Conservation (phyloP, 53 echinoderm and acorn worm genomes). For the Crossaster papposus region DNA sequence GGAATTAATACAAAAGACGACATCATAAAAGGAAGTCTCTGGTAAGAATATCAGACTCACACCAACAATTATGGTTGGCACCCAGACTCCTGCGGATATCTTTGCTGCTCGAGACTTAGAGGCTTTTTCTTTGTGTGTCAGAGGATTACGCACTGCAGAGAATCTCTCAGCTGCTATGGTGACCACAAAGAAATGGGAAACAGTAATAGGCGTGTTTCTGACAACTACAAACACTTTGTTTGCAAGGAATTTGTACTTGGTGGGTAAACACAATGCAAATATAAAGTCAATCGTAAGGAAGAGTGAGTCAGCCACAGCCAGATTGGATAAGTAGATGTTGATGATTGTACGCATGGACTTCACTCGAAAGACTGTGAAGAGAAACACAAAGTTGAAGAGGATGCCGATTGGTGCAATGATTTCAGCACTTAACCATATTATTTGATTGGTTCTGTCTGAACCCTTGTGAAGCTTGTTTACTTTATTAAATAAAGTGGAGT, state of each 20-base stretch:
- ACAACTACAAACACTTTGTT: background rate
- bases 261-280: background rate
- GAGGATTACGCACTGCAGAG: slow-evolving; percentile 14
- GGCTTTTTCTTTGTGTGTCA: background rate
- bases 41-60: background rate
- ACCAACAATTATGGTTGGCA: background rate
- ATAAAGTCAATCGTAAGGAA: too few relatives aligned
- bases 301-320: too few relatives aligned
- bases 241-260: background rate
- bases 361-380: too few relatives aligned
- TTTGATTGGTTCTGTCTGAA: too few relatives aligned
- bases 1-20: background rate
- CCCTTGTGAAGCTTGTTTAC: too few relatives aligned
- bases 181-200: background rate
- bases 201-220: background rate
- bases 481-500: too few relatives aligned
- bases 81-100: slow-evolving; percentile 26
- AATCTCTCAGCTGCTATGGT: slow-evolving; percentile 13
- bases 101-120: slow-evolving; percentile 14
- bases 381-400: too few relatives aligned
- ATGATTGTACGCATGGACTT: too few relatives aligned
- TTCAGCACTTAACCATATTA: too few relatives aligned
- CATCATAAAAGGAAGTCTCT: background rate
- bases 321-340: too few relatives aligned
- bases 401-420: too few relatives aligned